Base-by-base conservation (phyloP, 2,888 invertebrate species). In the Troides oblongomaculatus region DNA sequence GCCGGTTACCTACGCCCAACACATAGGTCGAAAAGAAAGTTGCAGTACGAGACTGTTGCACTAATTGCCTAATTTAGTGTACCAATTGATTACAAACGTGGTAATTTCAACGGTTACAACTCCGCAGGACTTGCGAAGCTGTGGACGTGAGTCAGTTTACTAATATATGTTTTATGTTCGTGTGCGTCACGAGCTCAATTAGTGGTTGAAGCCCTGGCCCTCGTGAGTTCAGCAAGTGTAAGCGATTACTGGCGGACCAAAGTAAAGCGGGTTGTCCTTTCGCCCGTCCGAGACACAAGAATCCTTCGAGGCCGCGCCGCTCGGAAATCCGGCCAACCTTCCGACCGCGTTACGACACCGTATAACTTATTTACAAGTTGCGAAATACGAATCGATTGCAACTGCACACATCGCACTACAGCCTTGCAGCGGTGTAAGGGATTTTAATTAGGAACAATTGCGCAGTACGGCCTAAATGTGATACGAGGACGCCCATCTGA, bases 251-350 rank as follows among this genome's bases (percentile, higher is more conserved):
- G 66, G 58, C 60, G 53, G 66, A 30, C 21, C 8, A 30, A 30
- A 30, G 25, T 50, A 36, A 23, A 59, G 71, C 66, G 68, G 66
- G 23, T 75, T 76, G 79, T 79, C 78, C 77, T 78, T 79, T 79
- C 77, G 78, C 78, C 46, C 85, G 87, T 79, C 84, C 88, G 82
- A 87, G 86, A 85, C 83, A 82, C 82, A 88, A 89, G 89, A 90
- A 90, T 90, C 90, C 90, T 90, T 88, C 88, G 90, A 88, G 90
- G 90, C 88, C 90, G 83, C 76, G 71, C 87, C 87, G 90, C 89
- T 90, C 92, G 92, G 92, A 92, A 92, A 92, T 92, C 92, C 92
- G 92, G 92, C 92, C 92, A 92, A 92, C 92, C 92, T 92, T 92
- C 92, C 92, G 91, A 91, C 88, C 86, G 86, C 85, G 84, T 92